phyloP scores from a whole-genome alignment of 2,797 vertebrate species.

The Myoxocephalus aenaeus region DNA sequence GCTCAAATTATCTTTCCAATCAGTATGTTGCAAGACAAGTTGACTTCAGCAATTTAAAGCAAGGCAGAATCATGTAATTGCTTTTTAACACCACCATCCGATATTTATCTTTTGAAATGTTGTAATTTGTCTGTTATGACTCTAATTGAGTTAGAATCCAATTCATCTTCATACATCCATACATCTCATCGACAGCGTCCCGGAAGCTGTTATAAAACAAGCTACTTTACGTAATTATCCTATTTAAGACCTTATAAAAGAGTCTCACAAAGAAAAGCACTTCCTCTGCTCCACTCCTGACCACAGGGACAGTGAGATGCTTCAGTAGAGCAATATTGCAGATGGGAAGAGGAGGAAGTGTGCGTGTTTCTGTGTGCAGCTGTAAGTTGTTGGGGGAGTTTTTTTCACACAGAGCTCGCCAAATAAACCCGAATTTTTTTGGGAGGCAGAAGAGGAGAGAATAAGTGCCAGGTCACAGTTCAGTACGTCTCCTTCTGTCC shows the following conservation, averaged over 20 bases:
- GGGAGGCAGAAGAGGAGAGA: constrained; percentile 12
- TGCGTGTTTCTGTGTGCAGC: constrained; percentile 21
- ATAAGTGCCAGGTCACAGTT: constrained; percentile 55
- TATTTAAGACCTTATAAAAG: constrained; percentile 45
- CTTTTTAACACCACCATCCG: background rate
- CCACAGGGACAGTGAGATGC: background rate
- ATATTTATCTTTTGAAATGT: constrained; percentile 7
- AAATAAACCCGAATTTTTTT: constrained; percentile 49
- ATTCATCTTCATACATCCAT: constrained; percentile 39
- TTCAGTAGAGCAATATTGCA: background rate
- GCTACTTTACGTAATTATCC: constrained; percentile 43
- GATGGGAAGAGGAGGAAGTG: constrained; percentile 8
- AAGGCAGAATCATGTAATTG: constrained; percentile 15
- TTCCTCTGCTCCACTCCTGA: constrained; percentile 16
- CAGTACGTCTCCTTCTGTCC: constrained; percentile 39
- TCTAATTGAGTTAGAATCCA: constrained; percentile 37
- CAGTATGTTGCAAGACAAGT: background rate
- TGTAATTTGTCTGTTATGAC: constrained; percentile 25
- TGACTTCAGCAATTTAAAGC: background rate
- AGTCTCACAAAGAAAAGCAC: constrained; percentile 9
- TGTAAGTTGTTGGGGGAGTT: background rate
- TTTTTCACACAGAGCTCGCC: constrained; percentile 1
- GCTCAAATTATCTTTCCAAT: constrained; percentile 13
- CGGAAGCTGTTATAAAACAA: constrained; percentile 37
- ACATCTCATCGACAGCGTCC: constrained; percentile 44